A percentile compares a stretch with the other conserved stretches of the same genome.
Conservation (phyloP, 2,888 invertebrate genomes). For the Agapostemon virescens region DNA sequence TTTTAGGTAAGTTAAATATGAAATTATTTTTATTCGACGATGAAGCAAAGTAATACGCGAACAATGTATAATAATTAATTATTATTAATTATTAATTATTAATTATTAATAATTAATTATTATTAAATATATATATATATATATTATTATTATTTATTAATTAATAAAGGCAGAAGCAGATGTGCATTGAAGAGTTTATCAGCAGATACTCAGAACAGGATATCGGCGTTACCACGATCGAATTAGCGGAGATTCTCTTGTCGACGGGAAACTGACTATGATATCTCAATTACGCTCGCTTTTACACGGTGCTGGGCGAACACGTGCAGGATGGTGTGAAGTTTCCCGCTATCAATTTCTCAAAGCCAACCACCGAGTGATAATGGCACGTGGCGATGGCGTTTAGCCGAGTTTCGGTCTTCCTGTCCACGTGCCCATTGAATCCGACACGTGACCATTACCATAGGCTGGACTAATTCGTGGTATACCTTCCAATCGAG, state of each 20-base stretch:
- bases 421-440: constrained; percentile 47
- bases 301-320: constrained; percentile 43
- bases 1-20: background rate
- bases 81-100: no score
- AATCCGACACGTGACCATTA: constrained; percentile 65
- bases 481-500: constrained; percentile 37
- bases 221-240: constrained; percentile 29
- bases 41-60: background rate
- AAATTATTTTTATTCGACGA: background rate
- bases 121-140: no score
- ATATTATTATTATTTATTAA: background rate
- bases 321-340: constrained; percentile 65
- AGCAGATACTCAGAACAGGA: background rate
- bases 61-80: no score
- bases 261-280: constrained; percentile 68
- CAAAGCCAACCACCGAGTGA: constrained; percentile 57
- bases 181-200: background rate
- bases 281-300: constrained; percentile 77
- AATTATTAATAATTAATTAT: no score
- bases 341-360: constrained; percentile 66
- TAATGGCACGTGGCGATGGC: constrained; percentile 67
- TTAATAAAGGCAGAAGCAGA: background rate
- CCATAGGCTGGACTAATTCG: constrained; percentile 57
- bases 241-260: constrained; percentile 52
- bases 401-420: constrained; percentile 54